Evolutionary conservation across 2,888 invertebrate species (phyloP).

Genomic region (Emmelina monodactyla): DNA sequence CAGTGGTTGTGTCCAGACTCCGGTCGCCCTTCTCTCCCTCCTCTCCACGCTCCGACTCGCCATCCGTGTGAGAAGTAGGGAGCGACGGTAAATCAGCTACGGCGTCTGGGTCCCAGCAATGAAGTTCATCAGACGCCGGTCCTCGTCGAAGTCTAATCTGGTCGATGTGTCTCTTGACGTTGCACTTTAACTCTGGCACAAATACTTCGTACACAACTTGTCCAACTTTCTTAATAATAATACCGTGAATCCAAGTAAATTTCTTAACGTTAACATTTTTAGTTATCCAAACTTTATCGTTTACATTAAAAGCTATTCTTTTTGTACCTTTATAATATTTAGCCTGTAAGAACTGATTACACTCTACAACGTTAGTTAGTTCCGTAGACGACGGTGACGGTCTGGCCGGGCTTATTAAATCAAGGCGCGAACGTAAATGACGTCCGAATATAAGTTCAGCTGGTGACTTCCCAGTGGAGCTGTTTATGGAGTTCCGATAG

Average conservation of each 20-base stretch:
- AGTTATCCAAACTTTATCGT: conserved; percentile 8
- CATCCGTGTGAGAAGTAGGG: no score
- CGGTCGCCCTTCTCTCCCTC: no score
- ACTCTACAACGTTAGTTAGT: conserved; percentile 5
- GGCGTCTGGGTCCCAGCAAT: no score
- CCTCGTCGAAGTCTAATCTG: no score
- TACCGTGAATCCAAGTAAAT: not conserved
- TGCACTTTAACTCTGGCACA: not conserved
- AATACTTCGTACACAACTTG: not conserved
- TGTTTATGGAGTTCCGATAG: conserved; percentile 15
- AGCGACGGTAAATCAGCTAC: no score
- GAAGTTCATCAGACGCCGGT: no score
- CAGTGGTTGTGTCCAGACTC: no score
- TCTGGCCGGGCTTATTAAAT: conserved; percentile 9
- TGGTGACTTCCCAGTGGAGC: conserved; percentile 12
- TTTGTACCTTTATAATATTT: conserved; percentile 7
- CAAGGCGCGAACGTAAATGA: conserved; percentile 12
- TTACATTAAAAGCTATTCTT: not conserved
- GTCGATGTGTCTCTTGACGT: not conserved
- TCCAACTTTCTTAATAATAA: not conserved
- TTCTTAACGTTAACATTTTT: not conserved
- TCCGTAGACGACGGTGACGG: conserved; percentile 4
- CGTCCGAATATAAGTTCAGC: conserved; percentile 13
- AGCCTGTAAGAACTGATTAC: conserved; percentile 14
- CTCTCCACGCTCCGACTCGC: no score